Evolutionary conservation across 2,888 invertebrate genomes (phyloP).

Genomic region (Myopa testacea): DNA sequence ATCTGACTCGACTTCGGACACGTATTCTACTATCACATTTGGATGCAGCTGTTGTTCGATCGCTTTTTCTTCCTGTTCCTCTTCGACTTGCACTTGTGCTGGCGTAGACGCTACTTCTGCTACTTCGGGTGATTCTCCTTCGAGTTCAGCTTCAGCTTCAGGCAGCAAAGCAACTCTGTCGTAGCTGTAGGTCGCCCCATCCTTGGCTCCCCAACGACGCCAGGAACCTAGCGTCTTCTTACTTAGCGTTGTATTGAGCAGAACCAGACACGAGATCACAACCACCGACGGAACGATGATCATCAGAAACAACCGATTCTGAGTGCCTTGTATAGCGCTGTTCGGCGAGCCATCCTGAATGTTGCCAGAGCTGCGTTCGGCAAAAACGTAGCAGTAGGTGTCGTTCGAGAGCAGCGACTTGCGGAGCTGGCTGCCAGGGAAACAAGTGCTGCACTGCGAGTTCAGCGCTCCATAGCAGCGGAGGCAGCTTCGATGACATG

Average conservation of each 20-base stretch:
- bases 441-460: conserved; percentile 64
- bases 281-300: conserved; percentile 53
- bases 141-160: conserved; percentile 9
- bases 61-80: neutral
- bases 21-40: conserved; percentile 5
- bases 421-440: conserved; percentile 60
- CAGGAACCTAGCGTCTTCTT: conserved; percentile 40
- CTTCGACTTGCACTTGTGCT: neutral
- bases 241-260: conserved; percentile 40
- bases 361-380: conserved; percentile 62
- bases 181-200: conserved; percentile 40
- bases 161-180: conserved; percentile 42
- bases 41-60: neutral
- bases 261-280: conserved; percentile 48
- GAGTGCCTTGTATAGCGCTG: conserved; percentile 27
- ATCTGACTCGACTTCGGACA: neutral
- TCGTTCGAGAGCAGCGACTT: conserved; percentile 55
- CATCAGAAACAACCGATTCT: conserved; percentile 46
- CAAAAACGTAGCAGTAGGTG: conserved; percentile 62
- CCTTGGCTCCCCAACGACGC: neutral
- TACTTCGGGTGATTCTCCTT: neutral
- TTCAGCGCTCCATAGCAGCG: conserved; percentile 61
- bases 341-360: conserved; percentile 43
- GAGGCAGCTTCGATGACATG: conserved; percentile 63
- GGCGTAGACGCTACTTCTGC: neutral